phyloP scores from a whole-genome alignment of 2,888 invertebrate species.

The Acronicta alni region DNA sequence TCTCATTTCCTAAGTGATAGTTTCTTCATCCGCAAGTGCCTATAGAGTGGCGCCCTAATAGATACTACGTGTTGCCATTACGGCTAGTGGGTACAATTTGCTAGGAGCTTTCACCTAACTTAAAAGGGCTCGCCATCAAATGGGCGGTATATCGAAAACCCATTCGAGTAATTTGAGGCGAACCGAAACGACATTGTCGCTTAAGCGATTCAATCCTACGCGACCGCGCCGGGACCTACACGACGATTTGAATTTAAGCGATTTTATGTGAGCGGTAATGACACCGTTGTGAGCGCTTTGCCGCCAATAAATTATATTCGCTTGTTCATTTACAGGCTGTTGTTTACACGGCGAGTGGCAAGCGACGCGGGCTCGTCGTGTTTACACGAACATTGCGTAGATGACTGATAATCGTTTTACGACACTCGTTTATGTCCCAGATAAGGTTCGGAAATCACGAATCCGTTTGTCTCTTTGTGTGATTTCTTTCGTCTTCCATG shows the following conservation, averaged over 20 bases:
- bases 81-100: constrained; percentile 71
- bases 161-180: constrained; percentile 85
- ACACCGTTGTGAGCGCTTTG: constrained; percentile 57
- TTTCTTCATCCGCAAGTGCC: constrained; percentile 54
- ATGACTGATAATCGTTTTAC: constrained; percentile 61
- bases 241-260: constrained; percentile 79
- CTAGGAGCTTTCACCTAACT: constrained; percentile 66
- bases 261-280: constrained; percentile 66
- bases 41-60: constrained; percentile 55
- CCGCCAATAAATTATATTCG: constrained; percentile 55
- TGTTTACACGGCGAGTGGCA: constrained; percentile 43
- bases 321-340: constrained; percentile 47
- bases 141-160: constrained; percentile 83
- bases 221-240: constrained; percentile 75
- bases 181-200: constrained; percentile 81
- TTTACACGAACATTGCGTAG: constrained; percentile 50
- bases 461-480: constrained; percentile 45
- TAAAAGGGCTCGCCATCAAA: constrained; percentile 74
- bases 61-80: constrained; percentile 65
- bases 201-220: constrained; percentile 83
- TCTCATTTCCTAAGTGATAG: constrained; percentile 49
- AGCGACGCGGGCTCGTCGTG: constrained; percentile 21
- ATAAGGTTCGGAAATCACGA: constrained; percentile 52
- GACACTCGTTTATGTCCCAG: constrained; percentile 56
- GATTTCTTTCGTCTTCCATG: constrained; percentile 49